Conservation (phyloP, 2,113 vertebrate genomes). For the Cisticola juncidis region DNA sequence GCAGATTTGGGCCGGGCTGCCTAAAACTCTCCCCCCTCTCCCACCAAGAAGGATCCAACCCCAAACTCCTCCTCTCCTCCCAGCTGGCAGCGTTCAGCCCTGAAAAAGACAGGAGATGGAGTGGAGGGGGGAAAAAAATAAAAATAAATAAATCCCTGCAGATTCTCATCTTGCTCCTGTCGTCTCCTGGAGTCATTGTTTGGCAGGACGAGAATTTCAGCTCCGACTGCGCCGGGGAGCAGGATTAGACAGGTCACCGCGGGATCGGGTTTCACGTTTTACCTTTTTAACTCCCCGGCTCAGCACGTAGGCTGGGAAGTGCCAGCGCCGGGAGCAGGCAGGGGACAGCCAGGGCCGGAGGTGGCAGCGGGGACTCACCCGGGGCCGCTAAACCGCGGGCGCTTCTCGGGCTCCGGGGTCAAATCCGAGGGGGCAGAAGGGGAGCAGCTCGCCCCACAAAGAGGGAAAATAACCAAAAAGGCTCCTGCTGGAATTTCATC, state of each 20-base stretch:
- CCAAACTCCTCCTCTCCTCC: background rate
- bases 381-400: background rate
- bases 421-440: background rate
- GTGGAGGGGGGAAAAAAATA: accelerated
- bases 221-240: slow-evolving; percentile 46
- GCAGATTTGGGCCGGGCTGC: background rate
- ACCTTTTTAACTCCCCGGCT: slow-evolving; percentile 66
- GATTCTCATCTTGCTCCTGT: slow-evolving; percentile 37
- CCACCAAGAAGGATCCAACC: background rate
- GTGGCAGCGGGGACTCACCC: background rate
- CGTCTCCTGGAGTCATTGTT: slow-evolving; percentile 51
- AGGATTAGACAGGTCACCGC: slow-evolving; percentile 72
- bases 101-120: background rate
- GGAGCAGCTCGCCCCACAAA: background rate
- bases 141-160: background rate
- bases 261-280: slow-evolving; percentile 73
- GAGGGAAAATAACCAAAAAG: background rate
- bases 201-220: slow-evolving; percentile 55
- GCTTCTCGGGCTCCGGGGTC: background rate
- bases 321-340: slow-evolving; percentile 36
- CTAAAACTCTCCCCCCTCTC: background rate
- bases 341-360: background rate
- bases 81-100: slow-evolving; percentile 68
- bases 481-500: background rate
- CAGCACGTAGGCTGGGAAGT: slow-evolving; percentile 64